These are phyloP conservation scores for Gryllus bimaculatus DNA, from an alignment of 1,140 invertebrate genomes.

Conservation along the genomic window DNA sequence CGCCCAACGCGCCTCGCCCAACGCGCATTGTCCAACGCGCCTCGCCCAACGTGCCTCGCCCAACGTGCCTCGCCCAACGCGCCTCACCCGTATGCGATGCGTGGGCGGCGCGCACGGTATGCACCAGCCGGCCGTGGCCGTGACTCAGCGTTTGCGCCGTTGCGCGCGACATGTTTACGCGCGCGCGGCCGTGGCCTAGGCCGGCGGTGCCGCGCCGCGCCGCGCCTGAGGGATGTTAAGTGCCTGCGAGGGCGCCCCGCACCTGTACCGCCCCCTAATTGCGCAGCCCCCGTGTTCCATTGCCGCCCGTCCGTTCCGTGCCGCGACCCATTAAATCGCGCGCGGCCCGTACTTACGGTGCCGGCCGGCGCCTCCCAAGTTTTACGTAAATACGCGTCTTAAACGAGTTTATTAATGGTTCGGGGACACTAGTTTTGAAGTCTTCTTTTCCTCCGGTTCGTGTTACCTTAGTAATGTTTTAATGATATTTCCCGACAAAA, in stretches of 20 bases:
- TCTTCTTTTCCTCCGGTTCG: background rate
- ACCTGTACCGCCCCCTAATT: background rate
- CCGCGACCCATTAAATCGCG: background rate
- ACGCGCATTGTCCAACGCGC: no score
- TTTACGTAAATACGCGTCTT: background rate
- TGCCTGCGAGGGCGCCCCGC: background rate
- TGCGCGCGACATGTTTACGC: background rate
- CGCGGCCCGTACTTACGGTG: background rate
- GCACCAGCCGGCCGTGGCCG: no score
- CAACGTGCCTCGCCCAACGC: no score
- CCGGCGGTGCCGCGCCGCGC: no score
- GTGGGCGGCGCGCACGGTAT: no score
- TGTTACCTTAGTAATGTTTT: background rate
- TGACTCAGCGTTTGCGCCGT: no score
- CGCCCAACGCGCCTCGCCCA: no score
- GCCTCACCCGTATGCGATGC: no score
- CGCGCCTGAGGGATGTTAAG: background rate
- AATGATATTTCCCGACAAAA: background rate
- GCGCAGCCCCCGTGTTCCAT: background rate
- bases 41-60: no score
- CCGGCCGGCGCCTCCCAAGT: background rate
- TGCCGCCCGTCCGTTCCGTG: background rate
- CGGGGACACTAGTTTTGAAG: background rate
- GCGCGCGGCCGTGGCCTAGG: no score
- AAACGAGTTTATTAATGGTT: background rate